Base-by-base conservation (phyloP, 2,888 invertebrate genomes). In the Hirtodrosophila cameraria region DNA sequence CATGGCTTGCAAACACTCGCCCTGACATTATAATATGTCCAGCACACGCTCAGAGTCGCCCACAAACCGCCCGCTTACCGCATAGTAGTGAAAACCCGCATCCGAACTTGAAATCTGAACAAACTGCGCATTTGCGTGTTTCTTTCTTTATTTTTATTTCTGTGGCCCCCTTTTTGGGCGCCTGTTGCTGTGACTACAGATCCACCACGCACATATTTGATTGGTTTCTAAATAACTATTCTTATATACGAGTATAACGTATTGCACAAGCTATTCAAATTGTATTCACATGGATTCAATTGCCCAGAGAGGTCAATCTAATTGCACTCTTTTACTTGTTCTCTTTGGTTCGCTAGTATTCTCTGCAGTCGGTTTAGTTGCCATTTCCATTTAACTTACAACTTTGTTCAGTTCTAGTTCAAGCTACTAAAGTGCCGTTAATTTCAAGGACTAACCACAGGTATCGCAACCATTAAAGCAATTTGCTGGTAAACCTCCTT, bases 251-350 rank as follows among this genome's bases (percentile, higher is more conserved):
- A n/a, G n/a, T n/a, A n/a, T n/a, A n/a, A n/a, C 5, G 23, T 23
- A 6, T 12, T 27, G 31, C 28, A 18, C 52, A 7, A 60, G 27
- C 39, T 53, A 70, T 49, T 59, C 45, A 53, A 70, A 62, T 46
- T 53, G 46, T 62, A 46, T 58, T 54, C 71, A 52, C 48, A 45
- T 69, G 43, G n/a, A 35, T 54, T 75, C 79, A 85, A 85, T 82
- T 82, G 67, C 48, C 46, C 39, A 65, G 80, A 85, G 80, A 85
- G 82, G 82, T 85, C 86, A 85, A 75, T 58, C 59, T 75, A 78
- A 83, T 82, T 82, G 73, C 70, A 69, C 75, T 68, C 55, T 45
- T 69, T 64, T 58, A 33, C 31, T 46, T 15, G 28, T 11, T 16
- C 3, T n/a, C 25, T 13, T 15, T 45, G 23, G 8, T 27, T 1